Base-by-base conservation (phyloP, 2,797 vertebrate genomes). In the Acridotheres tristis region DNA sequence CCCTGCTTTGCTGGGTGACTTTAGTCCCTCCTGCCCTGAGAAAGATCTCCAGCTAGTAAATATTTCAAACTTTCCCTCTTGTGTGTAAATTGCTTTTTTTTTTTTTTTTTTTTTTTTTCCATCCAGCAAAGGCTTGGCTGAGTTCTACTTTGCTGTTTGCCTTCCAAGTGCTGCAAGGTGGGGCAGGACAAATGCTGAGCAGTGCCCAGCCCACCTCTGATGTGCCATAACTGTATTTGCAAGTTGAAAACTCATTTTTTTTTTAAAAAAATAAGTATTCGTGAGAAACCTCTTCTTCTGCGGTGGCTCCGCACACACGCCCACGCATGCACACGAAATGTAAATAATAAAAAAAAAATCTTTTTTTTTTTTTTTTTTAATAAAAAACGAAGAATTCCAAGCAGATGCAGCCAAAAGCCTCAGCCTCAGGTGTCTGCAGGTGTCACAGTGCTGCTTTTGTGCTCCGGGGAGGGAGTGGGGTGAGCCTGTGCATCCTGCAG, bases 211-310 rank as follows among this genome's bases (percentile, higher is more conserved):
- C 85, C 87, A 18, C 80, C 90, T 91, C 89, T 77, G 67, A 63
- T 42, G 94, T 96, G 94, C 93, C 96, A 96, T 92, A 94, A 94
- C 80, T 83, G 88, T 78, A 62, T 69, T 75, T 94, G 90, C 90
- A 59, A 91, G 84, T 91, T 88, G 7, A 10, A 12, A 68, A 50
- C 4, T 89, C 42, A 22, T 78, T 89, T 94, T 67, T 53, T 36
- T 34, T 34, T 34, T 34, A 8, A 8, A 36, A 36, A 54, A 88
- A 42, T n/a, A 62, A 73, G 48, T 63, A 27, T 90, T 53, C 40
- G 79, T 92, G 66, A 76, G 72, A 43, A 90, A 53, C 18, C 61
- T 93, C 34, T n/a, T 58, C 75, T 25, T 32, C 86, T 13, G 65
- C 34, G 3, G 8, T 21, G 14, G 23, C 66, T 73, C 59, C 47